Evolutionary conservation across 1,140 invertebrate species (phyloP).

Genomic region (Scaptomyza graminum): DNA sequence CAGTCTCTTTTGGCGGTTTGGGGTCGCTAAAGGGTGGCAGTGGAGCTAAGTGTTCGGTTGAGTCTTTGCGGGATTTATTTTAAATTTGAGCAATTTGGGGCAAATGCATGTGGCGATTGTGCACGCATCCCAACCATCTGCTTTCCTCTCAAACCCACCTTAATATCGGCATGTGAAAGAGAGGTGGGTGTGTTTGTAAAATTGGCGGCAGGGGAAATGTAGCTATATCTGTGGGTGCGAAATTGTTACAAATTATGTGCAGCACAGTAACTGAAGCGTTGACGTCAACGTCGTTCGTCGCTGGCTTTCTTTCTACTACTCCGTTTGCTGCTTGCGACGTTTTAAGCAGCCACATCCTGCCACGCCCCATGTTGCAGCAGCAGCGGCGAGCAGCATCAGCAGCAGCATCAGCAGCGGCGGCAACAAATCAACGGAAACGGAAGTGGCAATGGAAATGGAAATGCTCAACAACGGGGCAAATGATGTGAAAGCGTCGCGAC

Average conservation of each 20-base stretch:
- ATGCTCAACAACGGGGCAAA: slow-evolving; percentile 65
- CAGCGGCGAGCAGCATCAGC: slow-evolving; percentile 27
- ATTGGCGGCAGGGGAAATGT: neutral
- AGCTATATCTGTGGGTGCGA: slow-evolving; percentile 40
- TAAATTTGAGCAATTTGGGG: slow-evolving; percentile 71
- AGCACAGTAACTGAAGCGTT: slow-evolving; percentile 39
- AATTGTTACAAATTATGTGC: slow-evolving; percentile 81
- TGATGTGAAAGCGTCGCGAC: slow-evolving; percentile 59
- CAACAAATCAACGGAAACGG: slow-evolving; percentile 80
- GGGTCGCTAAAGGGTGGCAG: neutral
- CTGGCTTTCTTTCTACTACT: slow-evolving; percentile 29
- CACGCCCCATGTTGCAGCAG: slow-evolving; percentile 36
- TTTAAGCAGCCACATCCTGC: slow-evolving; percentile 79
- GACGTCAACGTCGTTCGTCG: neutral
- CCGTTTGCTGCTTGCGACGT: slow-evolving; percentile 63
- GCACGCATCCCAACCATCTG: neutral
- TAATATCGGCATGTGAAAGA: slow-evolving; percentile 17
- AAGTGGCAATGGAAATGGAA: slow-evolving; percentile 81
- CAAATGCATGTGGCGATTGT: slow-evolving; percentile 38
- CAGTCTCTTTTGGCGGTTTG: neutral
- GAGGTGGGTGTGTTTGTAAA: neutral
- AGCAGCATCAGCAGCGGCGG: slow-evolving; percentile 31
- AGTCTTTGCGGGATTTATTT: slow-evolving; percentile 62
- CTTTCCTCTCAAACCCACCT: slow-evolving; percentile 7
- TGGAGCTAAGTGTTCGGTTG: neutral